phyloP scores from a whole-genome alignment of 2,888 invertebrate species.

The Ectropis crepuscularia region DNA sequence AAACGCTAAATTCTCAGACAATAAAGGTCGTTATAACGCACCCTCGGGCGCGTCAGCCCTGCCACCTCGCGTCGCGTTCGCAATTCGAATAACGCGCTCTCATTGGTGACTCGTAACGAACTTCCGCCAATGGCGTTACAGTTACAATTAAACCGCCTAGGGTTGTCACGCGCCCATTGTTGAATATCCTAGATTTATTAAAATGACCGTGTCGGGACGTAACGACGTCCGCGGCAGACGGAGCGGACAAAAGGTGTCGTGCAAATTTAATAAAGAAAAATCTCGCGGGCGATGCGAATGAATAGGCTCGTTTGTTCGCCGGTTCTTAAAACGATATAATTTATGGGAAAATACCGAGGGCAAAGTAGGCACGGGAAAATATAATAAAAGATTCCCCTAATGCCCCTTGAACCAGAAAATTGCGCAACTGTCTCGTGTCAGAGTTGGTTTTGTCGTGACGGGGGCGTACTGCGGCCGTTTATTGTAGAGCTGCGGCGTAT shows the following conservation, averaged over 20 bases:
- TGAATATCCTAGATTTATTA: constrained; percentile 52
- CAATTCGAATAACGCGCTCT: constrained; percentile 63
- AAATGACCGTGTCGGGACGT: constrained; percentile 51
- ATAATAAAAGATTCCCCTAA: constrained; percentile 55
- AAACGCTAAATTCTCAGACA: constrained; percentile 64
- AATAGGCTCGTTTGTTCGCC: constrained; percentile 60
- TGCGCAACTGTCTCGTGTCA: constrained; percentile 54
- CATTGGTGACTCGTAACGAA: constrained; percentile 68
- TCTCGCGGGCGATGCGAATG: constrained; percentile 45
- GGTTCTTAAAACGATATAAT: constrained; percentile 60
- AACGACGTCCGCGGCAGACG: constrained; percentile 62
- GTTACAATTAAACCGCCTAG: constrained; percentile 63
- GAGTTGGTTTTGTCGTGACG: constrained; percentile 48
- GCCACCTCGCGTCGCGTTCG: constrained; percentile 51
- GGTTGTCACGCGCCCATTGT: constrained; percentile 59
- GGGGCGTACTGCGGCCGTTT: constrained; percentile 38
- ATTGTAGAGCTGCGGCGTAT: constrained; percentile 28
- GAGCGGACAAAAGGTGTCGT: constrained; percentile 47
- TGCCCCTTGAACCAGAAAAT: constrained; percentile 57
- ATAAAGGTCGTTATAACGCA: constrained; percentile 70
- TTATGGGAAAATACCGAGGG: constrained; percentile 50
- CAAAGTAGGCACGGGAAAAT: constrained; percentile 44
- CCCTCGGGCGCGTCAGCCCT: constrained; percentile 63
- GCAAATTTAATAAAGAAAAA: constrained; percentile 51
- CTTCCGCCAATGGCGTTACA: constrained; percentile 64